These are phyloP conservation scores for Brachymystax lenok DNA, from an alignment of 2,797 vertebrate species.

Conservation along the genomic window DNA sequence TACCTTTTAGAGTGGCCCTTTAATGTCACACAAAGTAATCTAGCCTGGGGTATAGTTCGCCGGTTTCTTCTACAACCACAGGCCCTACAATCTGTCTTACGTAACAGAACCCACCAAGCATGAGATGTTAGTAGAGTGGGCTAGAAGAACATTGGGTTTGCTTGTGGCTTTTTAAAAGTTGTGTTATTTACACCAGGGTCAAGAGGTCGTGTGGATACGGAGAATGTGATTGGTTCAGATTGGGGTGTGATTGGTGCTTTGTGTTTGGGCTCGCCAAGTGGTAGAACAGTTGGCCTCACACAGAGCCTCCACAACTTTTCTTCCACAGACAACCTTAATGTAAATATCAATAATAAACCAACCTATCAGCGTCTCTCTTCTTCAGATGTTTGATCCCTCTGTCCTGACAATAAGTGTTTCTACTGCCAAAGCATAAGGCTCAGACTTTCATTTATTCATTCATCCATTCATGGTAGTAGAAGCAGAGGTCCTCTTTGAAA, in stretches of 20 bases:
- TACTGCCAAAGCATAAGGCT: conserved; percentile 70
- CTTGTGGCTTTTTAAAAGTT: conserved; percentile 56
- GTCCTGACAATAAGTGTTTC: conserved; percentile 74
- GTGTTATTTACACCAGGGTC: conserved; percentile 59
- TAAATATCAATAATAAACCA: conserved; percentile 46
- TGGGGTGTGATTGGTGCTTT: neutral
- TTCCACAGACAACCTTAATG: neutral
- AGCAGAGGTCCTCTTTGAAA: conserved; percentile 71
- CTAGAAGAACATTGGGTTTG: conserved; percentile 22
- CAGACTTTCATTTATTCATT: conserved; percentile 75
- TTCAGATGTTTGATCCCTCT: conserved; percentile 5
- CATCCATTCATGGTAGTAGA: conserved; percentile 79
- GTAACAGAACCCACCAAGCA: conserved; percentile 54
- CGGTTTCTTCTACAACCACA: conserved; percentile 49
- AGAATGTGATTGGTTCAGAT: conserved; percentile 26
- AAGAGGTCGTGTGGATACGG: conserved; percentile 31
- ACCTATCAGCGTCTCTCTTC: conserved; percentile 42
- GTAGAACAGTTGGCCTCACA: neutral
- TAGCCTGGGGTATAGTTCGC: conserved; percentile 68
- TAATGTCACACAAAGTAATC: conserved; percentile 75
- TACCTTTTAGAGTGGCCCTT: conserved; percentile 65
- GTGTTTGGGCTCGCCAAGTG: neutral
- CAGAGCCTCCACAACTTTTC: neutral
- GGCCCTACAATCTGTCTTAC: conserved; percentile 63
- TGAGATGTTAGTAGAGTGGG: conserved; percentile 52